Evolutionary conservation across 2,888 invertebrate species (phyloP).

Genomic region (Drosophila subquinaria): DNA sequence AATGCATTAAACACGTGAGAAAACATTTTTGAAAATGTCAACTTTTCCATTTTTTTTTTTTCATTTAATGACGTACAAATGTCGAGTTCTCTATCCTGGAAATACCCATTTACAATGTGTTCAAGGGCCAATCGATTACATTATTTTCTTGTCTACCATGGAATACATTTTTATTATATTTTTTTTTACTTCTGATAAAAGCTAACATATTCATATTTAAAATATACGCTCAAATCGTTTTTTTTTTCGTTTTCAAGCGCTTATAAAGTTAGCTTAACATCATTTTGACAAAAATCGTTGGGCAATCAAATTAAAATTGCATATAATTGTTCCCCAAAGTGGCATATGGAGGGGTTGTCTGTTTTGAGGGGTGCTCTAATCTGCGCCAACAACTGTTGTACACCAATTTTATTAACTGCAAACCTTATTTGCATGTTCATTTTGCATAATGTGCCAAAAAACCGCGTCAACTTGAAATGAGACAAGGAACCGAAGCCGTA

Average conservation of each 20-base stretch:
- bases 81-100: no score
- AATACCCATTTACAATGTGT: no score
- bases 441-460: slow-evolving; percentile 79
- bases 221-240: neutral
- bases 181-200: no score
- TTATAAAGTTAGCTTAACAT: slow-evolving; percentile 16
- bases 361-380: slow-evolving; percentile 28
- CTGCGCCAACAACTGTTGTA: slow-evolving; percentile 61
- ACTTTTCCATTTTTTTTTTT: no score
- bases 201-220: neutral
- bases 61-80: no score
- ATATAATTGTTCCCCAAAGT: slow-evolving; percentile 77
- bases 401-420: slow-evolving; percentile 84
- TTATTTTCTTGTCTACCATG: neutral
- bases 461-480: slow-evolving; percentile 55
- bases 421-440: slow-evolving; percentile 85
- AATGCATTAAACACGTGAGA: no score
- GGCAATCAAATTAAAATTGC: slow-evolving; percentile 75
- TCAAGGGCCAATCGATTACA: neutral
- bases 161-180: neutral
- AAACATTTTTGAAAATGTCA: no score
- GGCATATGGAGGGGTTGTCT: slow-evolving; percentile 63
- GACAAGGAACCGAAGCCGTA: slow-evolving; percentile 12
- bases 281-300: slow-evolving; percentile 64
- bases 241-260: slow-evolving; percentile 10